Evolutionary conservation across 2,113 vertebrate species (phyloP).

Genomic region (Chloropsis cyanopogon): DNA sequence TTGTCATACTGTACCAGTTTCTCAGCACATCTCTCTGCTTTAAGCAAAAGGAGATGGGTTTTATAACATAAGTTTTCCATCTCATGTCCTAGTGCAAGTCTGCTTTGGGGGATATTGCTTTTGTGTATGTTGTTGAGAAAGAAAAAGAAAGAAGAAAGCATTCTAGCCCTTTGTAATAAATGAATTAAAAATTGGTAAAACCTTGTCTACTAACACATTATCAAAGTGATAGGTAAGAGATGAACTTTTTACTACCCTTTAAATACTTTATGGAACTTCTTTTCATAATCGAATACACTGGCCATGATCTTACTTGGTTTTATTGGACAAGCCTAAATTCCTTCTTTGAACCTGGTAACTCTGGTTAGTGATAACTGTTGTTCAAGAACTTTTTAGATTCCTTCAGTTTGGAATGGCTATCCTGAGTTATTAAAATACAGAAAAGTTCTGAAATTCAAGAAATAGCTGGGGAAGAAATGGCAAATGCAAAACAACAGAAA

Average conservation of each 20-base stretch:
- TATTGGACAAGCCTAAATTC: not conserved
- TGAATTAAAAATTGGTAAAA: not conserved
- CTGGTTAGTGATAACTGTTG: not conserved
- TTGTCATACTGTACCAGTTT: constrained; percentile 64
- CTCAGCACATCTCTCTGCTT: constrained; percentile 41
- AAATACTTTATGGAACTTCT: not conserved
- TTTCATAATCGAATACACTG: not conserved
- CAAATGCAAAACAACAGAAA: not conserved
- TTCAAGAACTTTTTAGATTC: not conserved
- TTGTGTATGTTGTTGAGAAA: constrained; percentile 27
- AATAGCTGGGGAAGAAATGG: not conserved
- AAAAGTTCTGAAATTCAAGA: not conserved
- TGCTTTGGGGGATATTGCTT: constrained; percentile 45
- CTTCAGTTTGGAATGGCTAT: not conserved
- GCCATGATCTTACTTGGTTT: not conserved
- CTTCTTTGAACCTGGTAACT: not conserved
- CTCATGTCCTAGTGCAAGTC: constrained; percentile 57
- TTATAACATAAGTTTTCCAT: constrained; percentile 56
- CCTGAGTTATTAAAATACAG: not conserved
- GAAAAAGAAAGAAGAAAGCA: constrained; percentile 28
- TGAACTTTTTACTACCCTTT: not conserved
- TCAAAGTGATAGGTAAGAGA: not conserved
- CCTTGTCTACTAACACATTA: not conserved
- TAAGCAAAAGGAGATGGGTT: constrained; percentile 56
- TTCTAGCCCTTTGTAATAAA: not conserved